phyloP scores from a whole-genome alignment of 2,797 vertebrate species.

The Eospalax fontanierii region DNA sequence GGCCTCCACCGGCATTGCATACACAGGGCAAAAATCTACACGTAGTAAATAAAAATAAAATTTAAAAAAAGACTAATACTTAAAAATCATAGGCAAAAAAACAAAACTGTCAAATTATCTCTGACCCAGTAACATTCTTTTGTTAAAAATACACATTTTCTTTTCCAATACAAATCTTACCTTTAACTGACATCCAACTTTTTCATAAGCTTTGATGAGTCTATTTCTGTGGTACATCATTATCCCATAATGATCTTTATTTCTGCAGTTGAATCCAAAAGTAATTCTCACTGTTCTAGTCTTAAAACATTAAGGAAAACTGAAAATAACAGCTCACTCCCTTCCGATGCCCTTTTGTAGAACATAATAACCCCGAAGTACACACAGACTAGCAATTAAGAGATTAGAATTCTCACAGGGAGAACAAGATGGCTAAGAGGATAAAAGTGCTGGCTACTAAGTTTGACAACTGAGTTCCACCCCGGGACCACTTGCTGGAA shows the following conservation, averaged over 20 bases:
- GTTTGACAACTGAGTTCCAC: background rate
- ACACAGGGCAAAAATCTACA: too few relatives aligned
- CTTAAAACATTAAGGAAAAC: constrained; percentile 91
- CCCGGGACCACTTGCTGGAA: too few relatives aligned
- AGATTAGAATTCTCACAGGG: background rate
- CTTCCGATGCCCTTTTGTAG: background rate
- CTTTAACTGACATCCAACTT: constrained; percentile 95
- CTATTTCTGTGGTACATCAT: constrained; percentile 99
- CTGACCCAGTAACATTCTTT: background rate
- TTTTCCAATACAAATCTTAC: constrained; percentile 87
- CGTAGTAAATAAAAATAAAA: background rate
- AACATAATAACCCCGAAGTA: background rate
- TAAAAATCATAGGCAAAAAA: constrained; percentile 4
- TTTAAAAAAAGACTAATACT: background rate
- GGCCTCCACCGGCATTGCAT: too few relatives aligned
- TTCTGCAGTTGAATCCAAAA: constrained; percentile 98
- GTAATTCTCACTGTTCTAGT: constrained; percentile 93
- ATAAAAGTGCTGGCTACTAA: background rate
- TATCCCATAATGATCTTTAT: constrained; percentile 97
- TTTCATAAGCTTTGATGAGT: constrained; percentile 97
- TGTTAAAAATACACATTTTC: constrained; percentile 24
- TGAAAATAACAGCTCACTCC: background rate
- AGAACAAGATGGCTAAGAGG: background rate
- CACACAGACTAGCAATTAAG: background rate
- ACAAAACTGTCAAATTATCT: background rate